Evolutionary conservation across 2,888 invertebrate genomes (phyloP).

Genomic region (Zygogramma bicolorata): DNA sequence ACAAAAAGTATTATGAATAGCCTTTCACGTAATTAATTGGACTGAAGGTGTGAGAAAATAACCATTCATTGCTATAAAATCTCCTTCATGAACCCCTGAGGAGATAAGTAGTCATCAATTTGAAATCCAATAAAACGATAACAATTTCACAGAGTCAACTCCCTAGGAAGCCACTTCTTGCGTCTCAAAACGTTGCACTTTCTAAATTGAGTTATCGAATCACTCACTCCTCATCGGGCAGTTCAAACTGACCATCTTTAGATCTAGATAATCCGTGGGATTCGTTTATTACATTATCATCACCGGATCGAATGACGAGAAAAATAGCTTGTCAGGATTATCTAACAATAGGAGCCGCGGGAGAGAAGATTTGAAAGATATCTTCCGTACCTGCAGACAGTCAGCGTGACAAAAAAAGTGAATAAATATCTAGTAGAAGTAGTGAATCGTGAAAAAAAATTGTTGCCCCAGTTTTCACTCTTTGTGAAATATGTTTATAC

Average conservation of each 20-base stretch:
- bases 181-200: not conserved
- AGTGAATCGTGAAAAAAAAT: not conserved
- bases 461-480: not conserved
- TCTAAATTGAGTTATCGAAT: constrained; percentile 3
- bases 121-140: too few relatives aligned
- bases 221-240: not conserved
- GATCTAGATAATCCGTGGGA: not conserved
- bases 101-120: too few relatives aligned
- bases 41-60: too few relatives aligned
- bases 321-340: not conserved
- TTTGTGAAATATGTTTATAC: too few relatives aligned
- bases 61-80: too few relatives aligned
- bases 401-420: constrained; percentile 1
- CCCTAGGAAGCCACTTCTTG: not conserved
- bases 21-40: too few relatives aligned
- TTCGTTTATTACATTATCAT: not conserved
- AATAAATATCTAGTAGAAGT: constrained; percentile 16
- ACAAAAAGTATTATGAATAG: too few relatives aligned
- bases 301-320: not conserved
- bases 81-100: too few relatives aligned
- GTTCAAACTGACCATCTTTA: not conserved
- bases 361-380: not conserved
- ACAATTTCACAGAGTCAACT: not conserved
- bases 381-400: constrained; percentile 9
- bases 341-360: not conserved